These are phyloP conservation scores for Emmelina monodactyla DNA, from an alignment of 2,888 invertebrate species.

Conservation along the genomic window DNA sequence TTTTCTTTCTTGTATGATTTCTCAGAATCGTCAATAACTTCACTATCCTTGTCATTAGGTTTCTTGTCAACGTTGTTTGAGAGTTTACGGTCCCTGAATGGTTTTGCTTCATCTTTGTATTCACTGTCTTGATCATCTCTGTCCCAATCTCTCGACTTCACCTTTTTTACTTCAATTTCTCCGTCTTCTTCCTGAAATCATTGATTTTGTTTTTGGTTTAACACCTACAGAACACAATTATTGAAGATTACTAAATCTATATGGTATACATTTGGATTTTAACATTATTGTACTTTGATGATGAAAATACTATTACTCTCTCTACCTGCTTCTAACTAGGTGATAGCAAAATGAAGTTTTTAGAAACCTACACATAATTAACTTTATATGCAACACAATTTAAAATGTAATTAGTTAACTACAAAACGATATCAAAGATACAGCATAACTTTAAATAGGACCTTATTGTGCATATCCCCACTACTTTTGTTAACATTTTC, in stretches of 20 bases:
- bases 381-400: too few relatives aligned
- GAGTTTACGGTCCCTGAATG: slow-evolving; percentile 46
- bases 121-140: slow-evolving; percentile 45
- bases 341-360: too few relatives aligned
- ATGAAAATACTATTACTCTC: too few relatives aligned
- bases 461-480: slow-evolving; percentile 39
- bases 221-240: slow-evolving; percentile 2
- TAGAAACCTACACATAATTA: too few relatives aligned
- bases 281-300: too few relatives aligned
- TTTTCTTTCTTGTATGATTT: slow-evolving; percentile 42
- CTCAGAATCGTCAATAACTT: slow-evolving; percentile 42
- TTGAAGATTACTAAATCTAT: slow-evolving; percentile 3
- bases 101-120: slow-evolving; percentile 49
- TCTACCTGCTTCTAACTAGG: too few relatives aligned
- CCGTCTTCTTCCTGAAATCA: slow-evolving; percentile 53
- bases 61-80: slow-evolving; percentile 31
- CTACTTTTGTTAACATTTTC: slow-evolving; percentile 48
- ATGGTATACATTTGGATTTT: too few relatives aligned
- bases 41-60: slow-evolving; percentile 47
- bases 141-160: slow-evolving; percentile 50
- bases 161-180: slow-evolving; percentile 54
- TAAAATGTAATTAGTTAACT: too few relatives aligned
- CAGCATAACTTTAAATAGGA: too few relatives aligned
- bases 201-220: too few relatives aligned
- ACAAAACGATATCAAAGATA: too few relatives aligned